A percentile compares a stretch with the other conserved stretches of the same genome.
phyloP scores from a whole-genome alignment of 2,888 invertebrate genomes.

The Horisme vitalbata region DNA sequence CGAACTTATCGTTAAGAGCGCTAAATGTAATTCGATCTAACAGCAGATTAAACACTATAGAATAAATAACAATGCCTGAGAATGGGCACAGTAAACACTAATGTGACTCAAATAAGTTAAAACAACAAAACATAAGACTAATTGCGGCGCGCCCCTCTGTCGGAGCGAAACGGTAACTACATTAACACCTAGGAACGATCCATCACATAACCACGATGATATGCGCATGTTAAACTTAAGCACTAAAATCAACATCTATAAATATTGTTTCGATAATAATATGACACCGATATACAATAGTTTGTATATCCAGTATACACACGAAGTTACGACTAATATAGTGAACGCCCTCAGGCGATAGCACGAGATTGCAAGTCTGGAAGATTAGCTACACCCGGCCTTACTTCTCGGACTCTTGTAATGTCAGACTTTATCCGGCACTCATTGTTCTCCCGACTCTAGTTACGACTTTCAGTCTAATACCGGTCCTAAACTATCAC shows the following conservation, averaged over 20 bases:
- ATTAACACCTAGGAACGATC: constrained; percentile 67
- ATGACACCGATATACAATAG: constrained; percentile 46
- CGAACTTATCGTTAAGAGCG: constrained; percentile 18
- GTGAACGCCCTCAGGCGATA: constrained; percentile 50
- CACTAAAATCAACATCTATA: constrained; percentile 58
- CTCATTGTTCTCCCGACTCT: constrained; percentile 42
- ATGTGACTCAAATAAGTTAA: constrained; percentile 60
- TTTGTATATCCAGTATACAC: constrained; percentile 38
- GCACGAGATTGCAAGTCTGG: constrained; percentile 61
- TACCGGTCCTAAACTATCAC: constrained; percentile 63
- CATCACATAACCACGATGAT: constrained; percentile 74
- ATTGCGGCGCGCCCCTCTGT: constrained; percentile 54
- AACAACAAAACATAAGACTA: constrained; percentile 68
- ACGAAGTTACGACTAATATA: constrained; percentile 40
- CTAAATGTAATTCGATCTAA: constrained; percentile 46
- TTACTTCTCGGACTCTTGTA: constrained; percentile 46
- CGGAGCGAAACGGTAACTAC: constrained; percentile 53
- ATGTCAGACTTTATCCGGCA: constrained; percentile 53
- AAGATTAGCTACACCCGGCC: constrained; percentile 55
- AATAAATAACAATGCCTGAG: constrained; percentile 69
- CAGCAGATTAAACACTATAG: constrained; percentile 52
- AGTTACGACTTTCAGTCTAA: constrained; percentile 46
- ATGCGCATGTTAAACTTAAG: constrained; percentile 73
- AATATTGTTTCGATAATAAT: constrained; percentile 55
- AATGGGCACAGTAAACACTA: constrained; percentile 48